phyloP scores from a whole-genome alignment of 1,140 invertebrate genomes.

The Drosophila tsacasi region DNA sequence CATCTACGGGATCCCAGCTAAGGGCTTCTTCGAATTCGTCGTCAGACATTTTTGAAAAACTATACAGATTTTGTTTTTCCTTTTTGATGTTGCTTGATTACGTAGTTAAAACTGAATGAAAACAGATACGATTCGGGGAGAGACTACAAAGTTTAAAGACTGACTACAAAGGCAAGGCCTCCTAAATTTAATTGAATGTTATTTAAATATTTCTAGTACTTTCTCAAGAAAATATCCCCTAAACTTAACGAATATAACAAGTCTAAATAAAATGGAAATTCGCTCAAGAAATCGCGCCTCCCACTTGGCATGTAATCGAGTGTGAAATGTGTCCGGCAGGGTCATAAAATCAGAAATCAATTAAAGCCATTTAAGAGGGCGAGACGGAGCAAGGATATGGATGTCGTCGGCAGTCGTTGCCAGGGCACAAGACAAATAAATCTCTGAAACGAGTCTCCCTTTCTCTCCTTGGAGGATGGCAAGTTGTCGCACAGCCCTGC shows the following conservation, averaged over 20 bases:
- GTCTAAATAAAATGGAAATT: not conserved
- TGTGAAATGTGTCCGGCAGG: slow-evolving; percentile 51
- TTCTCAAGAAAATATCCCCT: not conserved
- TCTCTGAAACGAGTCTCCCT: slow-evolving; percentile 40
- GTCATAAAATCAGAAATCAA: slow-evolving; percentile 59
- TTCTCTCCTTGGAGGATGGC: not conserved
- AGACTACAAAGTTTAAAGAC: not conserved
- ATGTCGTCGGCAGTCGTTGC: slow-evolving; percentile 28
- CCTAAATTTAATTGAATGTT: not conserved
- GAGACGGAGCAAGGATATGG: slow-evolving; percentile 29
- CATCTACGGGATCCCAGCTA: not conserved
- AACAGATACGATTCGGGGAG: too few relatives aligned
- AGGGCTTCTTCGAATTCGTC: slow-evolving; percentile 8
- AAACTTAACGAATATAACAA: not conserved
- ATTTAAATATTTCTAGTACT: not conserved
- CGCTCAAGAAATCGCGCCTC: not conserved
- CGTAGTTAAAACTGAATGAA: not conserved
- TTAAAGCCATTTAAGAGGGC: slow-evolving; percentile 50
- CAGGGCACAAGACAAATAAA: slow-evolving; percentile 60
- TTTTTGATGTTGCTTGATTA: not conserved
- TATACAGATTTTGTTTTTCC: not conserved
- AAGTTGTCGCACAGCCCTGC: slow-evolving; percentile 29
- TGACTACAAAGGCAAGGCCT: not conserved
- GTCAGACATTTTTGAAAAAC: slow-evolving; percentile 19
- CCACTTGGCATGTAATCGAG: slow-evolving; percentile 38